These are phyloP conservation scores for Panagrolaimus sp. DNA, from an alignment of 1,140 invertebrate species.

Conservation along the genomic window DNA sequence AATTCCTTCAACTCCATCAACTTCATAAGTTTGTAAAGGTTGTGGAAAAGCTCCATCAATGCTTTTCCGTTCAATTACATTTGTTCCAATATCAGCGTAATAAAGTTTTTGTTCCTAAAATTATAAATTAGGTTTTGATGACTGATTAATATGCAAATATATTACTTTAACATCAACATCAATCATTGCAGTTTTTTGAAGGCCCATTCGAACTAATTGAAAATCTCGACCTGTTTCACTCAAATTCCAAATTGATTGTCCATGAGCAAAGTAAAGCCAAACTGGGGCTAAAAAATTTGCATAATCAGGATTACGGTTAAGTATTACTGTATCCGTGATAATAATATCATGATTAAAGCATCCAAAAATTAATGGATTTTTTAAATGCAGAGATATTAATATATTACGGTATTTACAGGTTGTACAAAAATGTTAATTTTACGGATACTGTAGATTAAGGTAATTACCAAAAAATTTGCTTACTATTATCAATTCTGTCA, in stretches of 20 bases:
- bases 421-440: slow-evolving; percentile 43
- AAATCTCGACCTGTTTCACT: slow-evolving; percentile 44
- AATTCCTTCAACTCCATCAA: slow-evolving; percentile 84
- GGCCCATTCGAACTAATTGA: slow-evolving; percentile 40
- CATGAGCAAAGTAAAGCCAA: slow-evolving; percentile 50
- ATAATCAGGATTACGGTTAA: too few species aligned
- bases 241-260: slow-evolving; percentile 52
- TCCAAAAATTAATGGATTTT: too few species aligned
- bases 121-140: too few species aligned
- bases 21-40: slow-evolving; percentile 67
- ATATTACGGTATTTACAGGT: neutral
- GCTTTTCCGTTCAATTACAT: slow-evolving; percentile 40
- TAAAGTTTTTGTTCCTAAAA: slow-evolving; percentile 30
- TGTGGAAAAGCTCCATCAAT: slow-evolving; percentile 44
- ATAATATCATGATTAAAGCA: too few species aligned
- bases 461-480: slow-evolving; percentile 31
- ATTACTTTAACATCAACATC: slow-evolving; percentile 40
- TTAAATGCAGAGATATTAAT: too few species aligned
- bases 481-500: slow-evolving; percentile 67
- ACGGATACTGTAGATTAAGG: too few species aligned
- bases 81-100: slow-evolving; percentile 44
- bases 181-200: slow-evolving; percentile 51
- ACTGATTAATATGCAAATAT: too few species aligned
- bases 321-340: too few species aligned
- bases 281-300: slow-evolving; percentile 43